Evolutionary conservation across 2,113 vertebrate species (phyloP), one percentile per base, ranked within the genome.

Genomic region (Bagarius yarrelli): DNA sequence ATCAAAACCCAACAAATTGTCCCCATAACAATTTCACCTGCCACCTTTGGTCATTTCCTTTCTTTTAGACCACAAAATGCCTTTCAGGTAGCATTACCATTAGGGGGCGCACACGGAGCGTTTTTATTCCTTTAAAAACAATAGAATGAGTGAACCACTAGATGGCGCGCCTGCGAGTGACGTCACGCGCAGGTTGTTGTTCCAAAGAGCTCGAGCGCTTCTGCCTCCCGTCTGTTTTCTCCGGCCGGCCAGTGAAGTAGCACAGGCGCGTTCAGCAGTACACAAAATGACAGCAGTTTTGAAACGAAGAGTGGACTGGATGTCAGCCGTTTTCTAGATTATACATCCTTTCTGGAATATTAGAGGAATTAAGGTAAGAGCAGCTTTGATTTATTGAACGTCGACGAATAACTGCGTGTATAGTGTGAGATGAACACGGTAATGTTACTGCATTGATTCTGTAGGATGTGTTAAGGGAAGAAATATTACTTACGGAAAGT

Each of bases 141-240:
- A 16, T 27, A 8, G 25, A 8, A 15, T 27, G 2, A 70, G 6
- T 25, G 5, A 70, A 25, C 67, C 67, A 70, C 67, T 70, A 50
- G 67, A 70, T 6, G 40, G n/a, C 67, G 67, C 67, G 25, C 6
- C 2, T 25, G 40, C 5, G n/a, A 5, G 89, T 92, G 91, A 93
- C 92, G 91, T 93, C 90, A 91, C 71, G 30, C 32, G 34, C 1
- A 14, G 75, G 80, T 88, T 83, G 78, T 83, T 80, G 32, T 63
- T 84, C 83, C 77, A 0, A 40, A 40, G 63, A 25, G 52, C 69
- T 82, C 32, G 70, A 4, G 74, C 76, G 71, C 30, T 71, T 77
- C 52, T 52, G 64, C 82, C 71, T 53, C 40, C 40, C 27, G 32
- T 77, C 69, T 56, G 81, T 83, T 78, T 30, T 52, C 52, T 88